Conservation (phyloP, 1,140 invertebrate genomes). For the Globodera rostochiensis region DNA sequence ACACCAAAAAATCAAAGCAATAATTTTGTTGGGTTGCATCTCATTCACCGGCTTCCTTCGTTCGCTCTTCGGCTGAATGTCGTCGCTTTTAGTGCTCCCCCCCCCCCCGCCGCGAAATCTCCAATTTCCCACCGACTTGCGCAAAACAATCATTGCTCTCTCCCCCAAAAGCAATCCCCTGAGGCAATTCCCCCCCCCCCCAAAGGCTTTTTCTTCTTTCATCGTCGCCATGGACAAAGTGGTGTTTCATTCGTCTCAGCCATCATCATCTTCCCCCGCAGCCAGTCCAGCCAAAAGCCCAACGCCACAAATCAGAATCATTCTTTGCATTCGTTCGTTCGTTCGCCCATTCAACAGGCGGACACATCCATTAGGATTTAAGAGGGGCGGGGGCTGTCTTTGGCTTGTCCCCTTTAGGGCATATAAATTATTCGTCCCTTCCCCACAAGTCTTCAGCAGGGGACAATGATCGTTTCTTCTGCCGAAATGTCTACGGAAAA, state of each 20-base stretch:
- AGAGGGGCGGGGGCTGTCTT: neutral
- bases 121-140: neutral
- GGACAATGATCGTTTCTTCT: neutral
- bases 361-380: constrained; percentile 8
- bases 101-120: neutral
- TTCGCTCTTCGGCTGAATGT: neutral
- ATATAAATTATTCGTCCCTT: constrained; percentile 5
- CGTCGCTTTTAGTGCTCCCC: neutral
- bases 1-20: too few species aligned
- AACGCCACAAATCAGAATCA: neutral
- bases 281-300: neutral
- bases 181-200: neutral
- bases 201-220: neutral
- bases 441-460: neutral
- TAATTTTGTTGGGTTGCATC: too few species aligned
- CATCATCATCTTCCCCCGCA: neutral
- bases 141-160: constrained; percentile 10
- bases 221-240: constrained; percentile 20
- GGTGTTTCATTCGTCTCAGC: constrained; percentile 27
- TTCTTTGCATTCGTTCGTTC: constrained; percentile 8
- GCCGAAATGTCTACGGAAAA: neutral
- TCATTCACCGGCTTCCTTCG: too few species aligned
- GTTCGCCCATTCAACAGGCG: neutral
- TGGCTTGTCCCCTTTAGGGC: neutral
- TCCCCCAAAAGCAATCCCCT: neutral